These are phyloP conservation scores for Drosophila stalkeri DNA, from an alignment of 2,888 invertebrate genomes.

Conservation along the genomic window DNA sequence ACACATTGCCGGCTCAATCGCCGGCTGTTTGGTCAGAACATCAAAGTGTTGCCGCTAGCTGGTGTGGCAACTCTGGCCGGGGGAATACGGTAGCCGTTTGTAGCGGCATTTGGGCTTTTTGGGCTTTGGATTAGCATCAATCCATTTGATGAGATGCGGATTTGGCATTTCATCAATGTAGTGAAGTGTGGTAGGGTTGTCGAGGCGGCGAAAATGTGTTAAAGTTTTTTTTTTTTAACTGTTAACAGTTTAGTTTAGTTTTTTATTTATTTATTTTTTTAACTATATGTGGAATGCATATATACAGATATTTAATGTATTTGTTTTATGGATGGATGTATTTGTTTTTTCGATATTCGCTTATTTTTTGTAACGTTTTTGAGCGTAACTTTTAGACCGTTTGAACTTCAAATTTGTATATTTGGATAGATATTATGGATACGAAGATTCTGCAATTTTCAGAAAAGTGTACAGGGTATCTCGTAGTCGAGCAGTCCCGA, in stretches of 20 bases:
- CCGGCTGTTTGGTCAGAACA: slow-evolving; percentile 38
- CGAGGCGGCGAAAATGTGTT: slow-evolving; percentile 18
- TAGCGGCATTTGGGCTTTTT: slow-evolving; percentile 11
- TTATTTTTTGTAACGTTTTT: no score
- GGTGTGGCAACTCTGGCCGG: slow-evolving; percentile 33
- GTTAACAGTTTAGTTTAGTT: no score
- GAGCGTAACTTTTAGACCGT: no score
- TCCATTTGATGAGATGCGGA: slow-evolving; percentile 58
- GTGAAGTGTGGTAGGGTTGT: slow-evolving; percentile 48
- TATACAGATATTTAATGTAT: neutral
- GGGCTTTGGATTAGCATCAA: slow-evolving; percentile 67
- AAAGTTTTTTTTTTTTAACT: no score
- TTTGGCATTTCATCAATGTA: slow-evolving; percentile 71
- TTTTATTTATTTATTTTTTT: no score
- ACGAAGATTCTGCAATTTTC: no score
- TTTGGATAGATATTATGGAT: no score
- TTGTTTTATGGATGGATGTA: neutral
- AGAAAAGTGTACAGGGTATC: no score
- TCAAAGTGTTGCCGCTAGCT: slow-evolving; percentile 65
- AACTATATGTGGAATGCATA: no score
- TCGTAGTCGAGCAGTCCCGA: no score
- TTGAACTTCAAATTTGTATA: no score
- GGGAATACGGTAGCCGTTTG: slow-evolving; percentile 71
- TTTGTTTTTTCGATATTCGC: no score
- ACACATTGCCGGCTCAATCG: slow-evolving; percentile 53